Evolutionary conservation across 2,797 vertebrate species (phyloP).

Genomic region (Tragopan temminckii): DNA sequence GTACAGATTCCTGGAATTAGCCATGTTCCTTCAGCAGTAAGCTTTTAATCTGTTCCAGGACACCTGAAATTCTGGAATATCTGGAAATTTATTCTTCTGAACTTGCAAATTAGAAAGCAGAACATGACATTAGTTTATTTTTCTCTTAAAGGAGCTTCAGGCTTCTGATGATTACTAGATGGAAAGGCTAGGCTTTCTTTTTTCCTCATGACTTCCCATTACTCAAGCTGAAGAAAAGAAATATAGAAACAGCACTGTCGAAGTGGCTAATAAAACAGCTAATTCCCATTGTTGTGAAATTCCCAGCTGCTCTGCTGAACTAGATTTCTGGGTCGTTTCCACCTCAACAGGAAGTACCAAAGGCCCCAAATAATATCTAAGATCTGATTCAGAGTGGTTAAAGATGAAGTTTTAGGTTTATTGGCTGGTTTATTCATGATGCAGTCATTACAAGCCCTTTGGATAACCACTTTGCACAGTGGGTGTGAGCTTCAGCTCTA

Average conservation of each 20-base stretch:
- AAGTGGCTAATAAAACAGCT: neutral
- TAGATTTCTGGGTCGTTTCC: slow-evolving; percentile 28
- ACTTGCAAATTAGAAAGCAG: neutral
- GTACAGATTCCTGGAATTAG: neutral
- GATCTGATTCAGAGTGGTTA: neutral
- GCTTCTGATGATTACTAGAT: neutral
- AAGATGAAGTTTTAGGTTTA: neutral
- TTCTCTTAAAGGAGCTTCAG: neutral
- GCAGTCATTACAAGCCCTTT: neutral
- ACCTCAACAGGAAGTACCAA: neutral
- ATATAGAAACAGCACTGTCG: neutral
- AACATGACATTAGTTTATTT: neutral
- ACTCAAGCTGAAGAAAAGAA: neutral
- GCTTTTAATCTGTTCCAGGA: neutral
- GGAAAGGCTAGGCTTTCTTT: neutral
- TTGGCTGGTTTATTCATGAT: neutral
- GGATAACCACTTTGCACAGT: neutral
- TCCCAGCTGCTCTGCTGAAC: neutral
- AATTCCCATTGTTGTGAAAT: neutral
- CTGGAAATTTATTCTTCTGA: neutral
- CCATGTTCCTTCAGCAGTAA: neutral
- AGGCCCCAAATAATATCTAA: neutral
- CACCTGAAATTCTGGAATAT: neutral
- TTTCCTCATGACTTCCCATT: neutral
- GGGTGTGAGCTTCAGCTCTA: neutral